Conservation (phyloP, 2,888 invertebrate species). For the Azorinus chamasolen region DNA sequence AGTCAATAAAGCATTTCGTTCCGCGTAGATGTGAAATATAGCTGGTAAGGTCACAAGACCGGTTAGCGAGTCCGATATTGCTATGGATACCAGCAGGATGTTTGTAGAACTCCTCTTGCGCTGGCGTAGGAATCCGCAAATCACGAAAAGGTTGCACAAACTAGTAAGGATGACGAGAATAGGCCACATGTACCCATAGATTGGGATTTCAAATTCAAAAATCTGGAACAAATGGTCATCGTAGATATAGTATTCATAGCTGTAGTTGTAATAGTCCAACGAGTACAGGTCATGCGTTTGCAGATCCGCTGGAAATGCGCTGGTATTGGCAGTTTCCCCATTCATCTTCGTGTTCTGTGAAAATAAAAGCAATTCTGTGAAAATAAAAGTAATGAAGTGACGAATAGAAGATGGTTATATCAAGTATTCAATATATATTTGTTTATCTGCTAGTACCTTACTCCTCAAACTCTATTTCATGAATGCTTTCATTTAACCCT, state of each 20-base stretch:
- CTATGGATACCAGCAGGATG: constrained; percentile 45
- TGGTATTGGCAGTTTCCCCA: too few species aligned
- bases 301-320: too few species aligned
- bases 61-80: constrained; percentile 55
- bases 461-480: too few species aligned
- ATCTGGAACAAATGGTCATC: constrained; percentile 50
- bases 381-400: too few species aligned
- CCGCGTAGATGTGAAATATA: constrained; percentile 43
- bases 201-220: constrained; percentile 49
- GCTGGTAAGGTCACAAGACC: constrained; percentile 57
- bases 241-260: constrained; percentile 11
- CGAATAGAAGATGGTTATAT: too few species aligned
- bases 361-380: too few species aligned
- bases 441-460: too few species aligned
- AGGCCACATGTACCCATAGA: constrained; percentile 63
- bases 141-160: constrained; percentile 50
- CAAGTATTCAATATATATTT: too few species aligned
- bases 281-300: background rate
- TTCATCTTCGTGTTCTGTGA: too few species aligned
- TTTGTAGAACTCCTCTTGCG: constrained; percentile 55
- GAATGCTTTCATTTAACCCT: too few species aligned
- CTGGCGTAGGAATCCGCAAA: constrained; percentile 42
- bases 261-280: constrained; percentile 10
- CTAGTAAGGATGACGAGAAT: constrained; percentile 46
- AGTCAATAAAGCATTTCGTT: constrained; percentile 24